These are phyloP conservation scores for Echinarachnius parma DNA, from an alignment of 53 echinoderm and acorn worm genomes.

Conservation along the genomic window DNA sequence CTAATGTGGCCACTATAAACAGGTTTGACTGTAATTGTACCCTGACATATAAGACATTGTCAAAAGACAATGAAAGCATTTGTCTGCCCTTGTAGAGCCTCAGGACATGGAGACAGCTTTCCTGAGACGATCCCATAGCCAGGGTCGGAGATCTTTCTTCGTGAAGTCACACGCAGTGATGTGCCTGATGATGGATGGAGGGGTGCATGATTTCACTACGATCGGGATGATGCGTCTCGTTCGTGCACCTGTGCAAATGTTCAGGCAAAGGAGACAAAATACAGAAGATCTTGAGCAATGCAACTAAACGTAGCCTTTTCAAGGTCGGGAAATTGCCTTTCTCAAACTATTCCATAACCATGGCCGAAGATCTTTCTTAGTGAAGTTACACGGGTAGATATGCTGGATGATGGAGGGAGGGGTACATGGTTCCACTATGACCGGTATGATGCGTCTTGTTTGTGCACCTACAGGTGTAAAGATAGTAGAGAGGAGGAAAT, in stretches of 20 bases:
- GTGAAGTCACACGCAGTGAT: constrained; percentile 81
- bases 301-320: no score
- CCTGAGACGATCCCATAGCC: constrained; percentile 77
- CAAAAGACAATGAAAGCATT: no score
- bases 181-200: constrained; percentile 67
- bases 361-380: constrained; percentile 66
- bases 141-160: constrained; percentile 67
- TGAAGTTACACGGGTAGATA: constrained; percentile 73
- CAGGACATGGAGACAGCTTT: constrained; percentile 14
- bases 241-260: constrained; percentile 73
- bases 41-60: no score
- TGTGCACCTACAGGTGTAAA: constrained; percentile 84
- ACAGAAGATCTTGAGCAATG: no score
- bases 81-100: no score
- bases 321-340: constrained; percentile 12
- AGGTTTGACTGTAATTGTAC: no score
- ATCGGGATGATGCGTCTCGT: constrained; percentile 75
- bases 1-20: no score
- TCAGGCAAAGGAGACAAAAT: no score
- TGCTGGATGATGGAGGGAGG: constrained; percentile 66
- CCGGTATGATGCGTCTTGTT: constrained; percentile 69
- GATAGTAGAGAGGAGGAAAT: no score
- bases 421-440: constrained; percentile 63
- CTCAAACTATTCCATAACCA: constrained; percentile 85
- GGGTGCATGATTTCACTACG: constrained; percentile 57